Percentiles rank a stretch among this genome's conserved stretches.
These are phyloP conservation scores for Halesus radiatus DNA, from an alignment of 1,140 invertebrate genomes.

Conservation along the genomic window DNA sequence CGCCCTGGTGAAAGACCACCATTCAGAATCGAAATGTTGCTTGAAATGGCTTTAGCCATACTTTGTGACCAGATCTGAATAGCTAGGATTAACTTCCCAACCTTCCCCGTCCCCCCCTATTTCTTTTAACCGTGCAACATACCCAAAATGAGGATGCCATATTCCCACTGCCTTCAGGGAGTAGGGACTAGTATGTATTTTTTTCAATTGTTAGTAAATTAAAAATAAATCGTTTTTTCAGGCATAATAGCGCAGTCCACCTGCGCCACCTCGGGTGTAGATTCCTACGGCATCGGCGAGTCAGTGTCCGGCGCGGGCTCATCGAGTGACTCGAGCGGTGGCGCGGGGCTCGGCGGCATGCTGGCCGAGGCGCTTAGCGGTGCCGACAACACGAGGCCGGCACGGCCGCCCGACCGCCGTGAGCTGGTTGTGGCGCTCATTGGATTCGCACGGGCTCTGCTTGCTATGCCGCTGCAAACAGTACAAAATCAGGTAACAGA, in stretches of 20 bases:
- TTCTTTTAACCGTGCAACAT: too few species aligned
- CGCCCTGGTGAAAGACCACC: too few species aligned
- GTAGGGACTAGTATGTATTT: too few species aligned
- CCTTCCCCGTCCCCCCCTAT: too few species aligned
- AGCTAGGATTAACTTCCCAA: too few species aligned
- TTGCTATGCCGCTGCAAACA: conserved; percentile 76
- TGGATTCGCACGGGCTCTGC: conserved; percentile 71
- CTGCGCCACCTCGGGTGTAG: conserved; percentile 37
- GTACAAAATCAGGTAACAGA: background rate
- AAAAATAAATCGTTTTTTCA: too few species aligned
- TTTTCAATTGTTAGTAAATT: too few species aligned
- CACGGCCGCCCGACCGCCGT: conserved; percentile 62
- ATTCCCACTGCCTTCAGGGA: too few species aligned
- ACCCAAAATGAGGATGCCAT: too few species aligned
- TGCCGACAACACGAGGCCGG: conserved; percentile 56
- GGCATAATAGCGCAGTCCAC: conserved; percentile 37
- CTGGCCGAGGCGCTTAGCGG: conserved; percentile 64
- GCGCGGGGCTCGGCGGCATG: conserved; percentile 61
- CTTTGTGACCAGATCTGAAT: too few species aligned
- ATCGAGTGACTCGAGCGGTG: conserved; percentile 58
- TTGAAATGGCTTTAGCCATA: too few species aligned
- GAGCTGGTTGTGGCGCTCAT: conserved; percentile 66
- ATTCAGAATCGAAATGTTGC: too few species aligned
- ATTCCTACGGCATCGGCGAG: conserved; percentile 59
- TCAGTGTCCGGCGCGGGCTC: conserved; percentile 62